phyloP scores from a whole-genome alignment of 2,113 vertebrate genomes.

The Ochotona princeps region DNA sequence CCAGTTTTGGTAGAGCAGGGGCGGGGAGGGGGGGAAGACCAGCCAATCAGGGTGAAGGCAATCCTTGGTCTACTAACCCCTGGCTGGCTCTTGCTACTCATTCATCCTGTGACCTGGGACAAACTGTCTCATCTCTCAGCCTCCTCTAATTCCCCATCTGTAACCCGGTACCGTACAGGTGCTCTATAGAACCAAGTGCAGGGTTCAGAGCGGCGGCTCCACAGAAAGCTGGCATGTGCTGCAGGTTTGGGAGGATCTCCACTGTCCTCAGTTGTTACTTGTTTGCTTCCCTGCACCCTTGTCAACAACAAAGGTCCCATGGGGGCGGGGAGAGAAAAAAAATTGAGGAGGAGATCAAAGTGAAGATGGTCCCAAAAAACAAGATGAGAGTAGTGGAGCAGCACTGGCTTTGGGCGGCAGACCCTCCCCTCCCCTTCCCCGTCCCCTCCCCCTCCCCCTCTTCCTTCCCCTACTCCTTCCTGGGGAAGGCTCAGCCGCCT shows the following conservation, averaged over 20 bases:
- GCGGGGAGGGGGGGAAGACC: background rate
- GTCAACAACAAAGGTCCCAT: background rate
- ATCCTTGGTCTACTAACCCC: background rate
- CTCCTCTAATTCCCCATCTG: background rate
- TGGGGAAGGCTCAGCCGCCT: background rate
- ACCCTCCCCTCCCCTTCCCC: no score
- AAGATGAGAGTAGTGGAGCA: background rate
- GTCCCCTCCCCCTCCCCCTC: no score
- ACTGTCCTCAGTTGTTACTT: background rate
- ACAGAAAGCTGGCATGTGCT: no score
- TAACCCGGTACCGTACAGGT: no score
- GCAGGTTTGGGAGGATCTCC: background rate
- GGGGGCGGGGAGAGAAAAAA: background rate
- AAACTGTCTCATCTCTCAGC: background rate
- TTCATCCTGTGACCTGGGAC: background rate
- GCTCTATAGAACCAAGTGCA: background rate
- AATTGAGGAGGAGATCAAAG: background rate
- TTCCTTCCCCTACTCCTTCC: no score
- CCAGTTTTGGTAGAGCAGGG: no score
- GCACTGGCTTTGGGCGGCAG: background rate
- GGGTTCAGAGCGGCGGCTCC: no score
- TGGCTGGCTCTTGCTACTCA: background rate
- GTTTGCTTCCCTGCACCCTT: background rate
- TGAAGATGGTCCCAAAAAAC: background rate
- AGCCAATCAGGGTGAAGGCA: fast-evolving